Base-by-base conservation (phyloP, 2,888 invertebrate species). In the Schizaphis graminum region DNA sequence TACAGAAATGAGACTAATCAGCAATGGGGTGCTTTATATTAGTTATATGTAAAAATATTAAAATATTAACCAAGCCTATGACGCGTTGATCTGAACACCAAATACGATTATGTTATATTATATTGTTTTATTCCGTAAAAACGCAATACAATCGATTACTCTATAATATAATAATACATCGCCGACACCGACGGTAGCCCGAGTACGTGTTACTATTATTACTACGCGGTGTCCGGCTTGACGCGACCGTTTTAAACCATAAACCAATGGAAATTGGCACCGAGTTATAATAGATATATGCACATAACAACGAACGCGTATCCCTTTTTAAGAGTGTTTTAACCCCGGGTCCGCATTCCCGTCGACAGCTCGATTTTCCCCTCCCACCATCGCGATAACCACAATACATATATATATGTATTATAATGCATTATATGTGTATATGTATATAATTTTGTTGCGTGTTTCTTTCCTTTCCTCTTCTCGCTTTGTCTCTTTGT, bases 251-350 rank as follows among this genome's bases (percentile, higher is more conserved):
- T 90, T 85, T 41, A 57, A 90, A 57, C 89, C 93, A 90, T 90
- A 89, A 90, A 86, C 90, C 84, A 85, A 93, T 93, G 89, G 93
- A 93, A 93, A 93, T 90, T 44, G 89, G 13, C 41, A 41, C 44
- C n/a, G 44, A 77, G 61, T 49, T 67, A 35, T 24, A n/a, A 89
- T 41, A 89, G 21, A 89, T 56, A 89, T 88, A 90, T 93, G 93
- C 85, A 90, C 88, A 92, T 92, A 92, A 49, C 49, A 47, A 86
- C 86, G 47, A 35, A 77, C 35, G 16, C 89, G 61, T 11, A 49
- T 87, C 87, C 92, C 92, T 88, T 92, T 88, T 67, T 67, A 53
- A 92, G 92, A 92, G 92, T 92, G 61, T 92, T 92, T 92, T 88
- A 92, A 92, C 92, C 67, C 67, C 92, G 87, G 61, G 91, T 53